Percentiles rank a stretch among this genome's conserved stretches.
Conservation (phyloP, 2,888 invertebrate species). For the Pollenia amentaria region DNA sequence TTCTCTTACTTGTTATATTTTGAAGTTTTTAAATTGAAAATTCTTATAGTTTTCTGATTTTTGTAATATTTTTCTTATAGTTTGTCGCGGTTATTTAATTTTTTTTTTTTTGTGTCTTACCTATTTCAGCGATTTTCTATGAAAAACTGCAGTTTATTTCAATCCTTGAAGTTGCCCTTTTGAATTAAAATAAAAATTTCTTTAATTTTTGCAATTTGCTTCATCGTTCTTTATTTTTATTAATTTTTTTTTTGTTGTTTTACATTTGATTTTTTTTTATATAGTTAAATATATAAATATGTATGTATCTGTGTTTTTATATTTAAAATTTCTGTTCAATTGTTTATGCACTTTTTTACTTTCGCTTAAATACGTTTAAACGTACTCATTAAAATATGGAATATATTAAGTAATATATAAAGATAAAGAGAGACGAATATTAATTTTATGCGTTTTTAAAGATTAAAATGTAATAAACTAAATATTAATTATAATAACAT, state of each 20-base stretch:
- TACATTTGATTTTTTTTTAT: constrained; percentile 16
- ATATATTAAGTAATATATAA: constrained; percentile 11
- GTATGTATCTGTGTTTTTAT: constrained; percentile 19
- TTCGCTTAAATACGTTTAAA: background rate
- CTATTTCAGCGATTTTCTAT: too few species aligned
- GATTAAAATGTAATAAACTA: background rate
- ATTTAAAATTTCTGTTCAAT: constrained; percentile 28
- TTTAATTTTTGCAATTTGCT: background rate
- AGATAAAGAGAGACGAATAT: background rate
- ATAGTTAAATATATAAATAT: constrained; percentile 34
- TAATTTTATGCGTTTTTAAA: background rate
- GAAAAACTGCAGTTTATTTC: background rate
- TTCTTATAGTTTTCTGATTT: too few species aligned
- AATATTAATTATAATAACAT: background rate
- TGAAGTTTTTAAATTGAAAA: too few species aligned
- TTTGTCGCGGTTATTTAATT: too few species aligned
- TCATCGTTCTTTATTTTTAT: constrained; percentile 35
- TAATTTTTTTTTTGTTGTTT: constrained; percentile 2
- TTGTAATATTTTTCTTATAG: too few species aligned
- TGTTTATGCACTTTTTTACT: background rate
- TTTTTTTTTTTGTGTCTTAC: too few species aligned
- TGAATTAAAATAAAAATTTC: background rate
- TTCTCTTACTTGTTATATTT: too few species aligned
- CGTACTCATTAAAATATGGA: constrained; percentile 24
- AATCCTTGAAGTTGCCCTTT: background rate